phyloP scores from a whole-genome alignment of 64 coral and sea anemone genomes.

The Stichodactyla helianthus region DNA sequence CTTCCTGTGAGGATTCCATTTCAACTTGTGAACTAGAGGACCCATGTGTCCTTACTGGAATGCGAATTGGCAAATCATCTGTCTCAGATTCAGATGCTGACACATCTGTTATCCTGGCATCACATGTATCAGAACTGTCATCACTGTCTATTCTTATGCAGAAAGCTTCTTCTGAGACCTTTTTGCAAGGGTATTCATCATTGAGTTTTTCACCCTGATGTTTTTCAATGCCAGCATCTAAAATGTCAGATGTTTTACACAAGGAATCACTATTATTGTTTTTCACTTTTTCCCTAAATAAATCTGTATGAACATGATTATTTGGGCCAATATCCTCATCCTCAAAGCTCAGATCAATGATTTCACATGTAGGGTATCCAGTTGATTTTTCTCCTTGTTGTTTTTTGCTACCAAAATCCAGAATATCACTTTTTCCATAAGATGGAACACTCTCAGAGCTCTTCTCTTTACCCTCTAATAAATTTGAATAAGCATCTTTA shows the following conservation, averaged over 20 bases:
- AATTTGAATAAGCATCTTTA: background rate
- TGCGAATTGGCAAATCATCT: constrained; percentile 26
- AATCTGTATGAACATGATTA: too few species aligned
- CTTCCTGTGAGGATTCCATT: background rate
- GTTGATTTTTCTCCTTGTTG: background rate
- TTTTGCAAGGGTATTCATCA: background rate
- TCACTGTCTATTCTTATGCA: background rate
- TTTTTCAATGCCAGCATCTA: background rate
- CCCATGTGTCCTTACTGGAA: background rate
- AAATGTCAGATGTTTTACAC: too few species aligned
- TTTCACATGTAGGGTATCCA: too few species aligned
- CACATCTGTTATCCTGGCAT: background rate
- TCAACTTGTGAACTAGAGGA: background rate
- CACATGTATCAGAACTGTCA: constrained; percentile 14
- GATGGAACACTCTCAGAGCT: background rate
- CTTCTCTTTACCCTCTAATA: background rate
- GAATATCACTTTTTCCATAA: background rate
- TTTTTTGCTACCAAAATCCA: background rate
- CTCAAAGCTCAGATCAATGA: too few species aligned
- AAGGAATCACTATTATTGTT: too few species aligned
- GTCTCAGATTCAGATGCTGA: background rate
- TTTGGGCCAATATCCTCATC: too few species aligned
- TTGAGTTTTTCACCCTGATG: background rate
- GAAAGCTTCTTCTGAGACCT: background rate
- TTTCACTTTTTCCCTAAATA: too few species aligned